Evolutionary conservation across 2,888 invertebrate species (phyloP).

Genomic region (Chalcis sispes): DNA sequence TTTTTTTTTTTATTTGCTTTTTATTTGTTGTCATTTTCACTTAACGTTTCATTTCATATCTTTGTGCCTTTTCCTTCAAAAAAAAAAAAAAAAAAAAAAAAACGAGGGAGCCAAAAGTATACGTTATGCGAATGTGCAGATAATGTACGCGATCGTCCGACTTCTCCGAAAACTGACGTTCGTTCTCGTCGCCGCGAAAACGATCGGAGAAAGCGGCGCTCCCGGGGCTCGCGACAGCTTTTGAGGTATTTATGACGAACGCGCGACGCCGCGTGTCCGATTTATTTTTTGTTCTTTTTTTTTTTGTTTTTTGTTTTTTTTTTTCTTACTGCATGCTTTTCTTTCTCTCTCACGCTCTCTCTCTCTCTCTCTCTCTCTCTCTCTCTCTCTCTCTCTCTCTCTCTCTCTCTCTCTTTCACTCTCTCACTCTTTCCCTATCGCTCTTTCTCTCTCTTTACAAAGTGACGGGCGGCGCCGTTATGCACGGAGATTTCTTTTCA

Average conservation of each 20-base stretch:
- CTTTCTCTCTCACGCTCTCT: slow-evolving; percentile 32
- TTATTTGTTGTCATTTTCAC: too few relatives aligned
- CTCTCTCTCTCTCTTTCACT: too few relatives aligned
- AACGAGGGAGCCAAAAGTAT: too few relatives aligned
- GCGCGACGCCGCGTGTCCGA: slow-evolving; percentile 62
- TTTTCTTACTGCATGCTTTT: slow-evolving; percentile 32
- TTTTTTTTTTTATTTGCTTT: slow-evolving; percentile 5
- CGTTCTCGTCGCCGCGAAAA: slow-evolving; percentile 5
- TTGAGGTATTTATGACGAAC: slow-evolving; percentile 74
- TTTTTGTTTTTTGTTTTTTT: slow-evolving; percentile 52
- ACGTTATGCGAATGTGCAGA: too few relatives aligned
- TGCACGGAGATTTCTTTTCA: slow-evolving; percentile 65
- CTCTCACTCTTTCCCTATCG: slow-evolving; percentile 27
- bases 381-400: slow-evolving; percentile 37
- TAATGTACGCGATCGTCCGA: too few relatives aligned
- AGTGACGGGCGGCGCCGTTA: slow-evolving; percentile 65
- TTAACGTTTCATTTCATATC: background rate
- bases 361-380: slow-evolving; percentile 33
- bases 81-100: too few relatives aligned
- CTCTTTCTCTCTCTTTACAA: slow-evolving; percentile 53
- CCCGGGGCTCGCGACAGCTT: slow-evolving; percentile 71
- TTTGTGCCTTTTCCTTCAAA: slow-evolving; percentile 1
- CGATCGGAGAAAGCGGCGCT: slow-evolving; percentile 31
- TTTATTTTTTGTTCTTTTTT: too few relatives aligned
- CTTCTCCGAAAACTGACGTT: slow-evolving; percentile 44